Percentiles rank a stretch among this genome's conserved stretches.
phyloP scores from a whole-genome alignment of 2,888 invertebrate genomes.

The Lepeophtheirus nordmannii region DNA sequence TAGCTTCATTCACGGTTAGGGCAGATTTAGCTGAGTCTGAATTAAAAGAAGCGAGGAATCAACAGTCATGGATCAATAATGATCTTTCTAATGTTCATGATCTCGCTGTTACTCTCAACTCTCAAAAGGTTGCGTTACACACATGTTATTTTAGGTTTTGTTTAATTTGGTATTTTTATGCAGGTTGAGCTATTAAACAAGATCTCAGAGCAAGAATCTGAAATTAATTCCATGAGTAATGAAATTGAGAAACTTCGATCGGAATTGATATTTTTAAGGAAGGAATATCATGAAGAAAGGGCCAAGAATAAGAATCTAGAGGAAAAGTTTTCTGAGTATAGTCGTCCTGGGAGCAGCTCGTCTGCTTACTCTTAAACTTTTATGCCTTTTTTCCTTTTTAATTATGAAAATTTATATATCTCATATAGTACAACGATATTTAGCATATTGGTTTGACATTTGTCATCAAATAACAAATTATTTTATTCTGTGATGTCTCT shows the following conservation, averaged over 20 bases:
- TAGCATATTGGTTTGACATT: too few relatives aligned
- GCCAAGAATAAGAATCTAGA: not conserved
- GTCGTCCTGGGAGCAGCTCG: not conserved
- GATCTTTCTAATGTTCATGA: slow-evolving; percentile 4
- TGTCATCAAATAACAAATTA: too few relatives aligned
- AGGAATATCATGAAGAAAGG: not conserved
- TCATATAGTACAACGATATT: too few relatives aligned
- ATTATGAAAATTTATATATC: too few relatives aligned
- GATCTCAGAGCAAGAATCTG: slow-evolving; percentile 5
- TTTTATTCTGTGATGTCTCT: too few relatives aligned
- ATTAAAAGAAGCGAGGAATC: not conserved
- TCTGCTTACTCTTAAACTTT: not conserved
- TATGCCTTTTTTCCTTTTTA: too few relatives aligned
- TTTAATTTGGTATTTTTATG: not conserved
- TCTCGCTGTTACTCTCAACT: not conserved
- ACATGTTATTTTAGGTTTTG: not conserved
- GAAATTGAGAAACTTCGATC: not conserved
- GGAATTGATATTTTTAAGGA: not conserved
- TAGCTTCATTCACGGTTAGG: not conserved
- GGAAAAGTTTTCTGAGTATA: not conserved
- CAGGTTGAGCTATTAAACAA: slow-evolving; percentile 1
- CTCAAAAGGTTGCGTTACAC: not conserved
- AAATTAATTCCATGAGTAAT: slow-evolving; percentile 1
- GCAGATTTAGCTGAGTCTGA: slow-evolving; percentile 6
- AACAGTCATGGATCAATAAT: slow-evolving; percentile 1